Conservation (phyloP, 35 echinoderm and acorn worm genomes). For the Diadema setosum region DNA sequence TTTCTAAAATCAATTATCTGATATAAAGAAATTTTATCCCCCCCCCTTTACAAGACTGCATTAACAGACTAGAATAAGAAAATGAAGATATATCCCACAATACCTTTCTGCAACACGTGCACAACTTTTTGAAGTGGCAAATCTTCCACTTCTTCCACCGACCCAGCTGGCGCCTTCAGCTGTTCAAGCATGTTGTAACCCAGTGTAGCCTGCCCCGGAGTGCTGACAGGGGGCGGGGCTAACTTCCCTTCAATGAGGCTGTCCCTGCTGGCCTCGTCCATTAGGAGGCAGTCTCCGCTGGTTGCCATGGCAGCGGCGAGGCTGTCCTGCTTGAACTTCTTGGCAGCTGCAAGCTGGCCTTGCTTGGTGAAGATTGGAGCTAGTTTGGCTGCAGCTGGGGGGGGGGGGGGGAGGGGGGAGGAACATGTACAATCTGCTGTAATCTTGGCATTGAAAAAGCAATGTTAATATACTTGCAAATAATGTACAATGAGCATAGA, state of each 20-base stretch:
- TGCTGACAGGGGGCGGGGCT: not conserved
- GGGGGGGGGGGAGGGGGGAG: too few species aligned
- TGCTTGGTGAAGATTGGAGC: conserved; percentile 80
- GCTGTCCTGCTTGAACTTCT: conserved; percentile 42
- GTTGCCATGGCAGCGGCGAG: not conserved
- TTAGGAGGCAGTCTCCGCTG: not conserved
- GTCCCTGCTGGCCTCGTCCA: conserved; percentile 29
- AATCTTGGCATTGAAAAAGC: not conserved
- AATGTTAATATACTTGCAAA: too few species aligned
- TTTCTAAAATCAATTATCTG: too few species aligned
- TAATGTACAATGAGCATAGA: too few species aligned
- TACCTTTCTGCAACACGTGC: conserved; percentile 74
- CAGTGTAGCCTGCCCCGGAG: not conserved
- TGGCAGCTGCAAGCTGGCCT: conserved; percentile 49
- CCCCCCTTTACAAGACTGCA: too few species aligned
- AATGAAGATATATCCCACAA: too few species aligned
- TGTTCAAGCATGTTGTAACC: not conserved
- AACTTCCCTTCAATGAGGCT: not conserved
- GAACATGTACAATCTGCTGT: not conserved
- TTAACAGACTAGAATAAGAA: too few species aligned
- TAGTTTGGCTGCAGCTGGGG: conserved; percentile 33
- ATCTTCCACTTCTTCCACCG: not conserved
- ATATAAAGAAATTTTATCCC: too few species aligned
- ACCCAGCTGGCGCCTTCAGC: not conserved
- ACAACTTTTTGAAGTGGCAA: conserved; percentile 42